Percentiles rank a stretch among this genome's conserved stretches.
These are phyloP conservation scores for Psittacula derbiana DNA, from an alignment of 2,797 vertebrate species.

Conservation along the genomic window DNA sequence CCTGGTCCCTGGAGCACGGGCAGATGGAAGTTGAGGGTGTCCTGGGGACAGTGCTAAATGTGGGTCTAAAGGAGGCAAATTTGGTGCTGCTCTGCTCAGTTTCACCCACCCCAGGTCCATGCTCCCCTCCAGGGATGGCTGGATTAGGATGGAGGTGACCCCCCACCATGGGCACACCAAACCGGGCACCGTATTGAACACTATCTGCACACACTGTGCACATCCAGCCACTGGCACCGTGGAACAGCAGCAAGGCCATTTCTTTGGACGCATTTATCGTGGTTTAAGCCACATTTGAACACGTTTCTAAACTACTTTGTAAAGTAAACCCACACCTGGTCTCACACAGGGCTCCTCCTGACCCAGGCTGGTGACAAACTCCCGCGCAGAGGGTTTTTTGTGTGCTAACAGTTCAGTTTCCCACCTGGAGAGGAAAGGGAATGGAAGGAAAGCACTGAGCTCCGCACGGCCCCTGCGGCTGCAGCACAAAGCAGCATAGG, in stretches of 20 bases:
- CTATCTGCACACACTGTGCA: rapidly evolving
- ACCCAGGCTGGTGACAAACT: not conserved
- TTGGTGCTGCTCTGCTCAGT: rapidly evolving
- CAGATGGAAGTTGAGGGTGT: rapidly evolving
- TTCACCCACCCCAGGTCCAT: rapidly evolving
- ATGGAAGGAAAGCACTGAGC: not conserved
- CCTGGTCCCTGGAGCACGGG: not conserved
- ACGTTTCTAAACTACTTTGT: not conserved
- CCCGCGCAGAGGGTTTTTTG: rapidly evolving
- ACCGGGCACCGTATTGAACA: not conserved
- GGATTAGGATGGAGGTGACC: not conserved
- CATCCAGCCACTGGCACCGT: rapidly evolving
- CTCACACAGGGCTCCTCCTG: not conserved
- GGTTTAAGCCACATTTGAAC: not conserved
- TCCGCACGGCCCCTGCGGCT: not conserved
- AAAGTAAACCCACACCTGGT: rapidly evolving
- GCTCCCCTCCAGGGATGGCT: not conserved
- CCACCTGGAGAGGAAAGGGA: not conserved
- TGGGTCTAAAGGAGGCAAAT: too few relatives aligned
- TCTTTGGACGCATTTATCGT: rapidly evolving
- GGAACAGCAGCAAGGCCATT: not conserved
- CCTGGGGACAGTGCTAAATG: rapidly evolving
- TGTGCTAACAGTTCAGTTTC: not conserved
- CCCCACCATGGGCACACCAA: rapidly evolving
- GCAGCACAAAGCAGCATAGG: not conserved